A percentile compares a stretch with the other conserved stretches of the same genome.
Evolutionary conservation across 2,888 invertebrate genomes (phyloP).

Genomic region (Epistrophella euchroma): DNA sequence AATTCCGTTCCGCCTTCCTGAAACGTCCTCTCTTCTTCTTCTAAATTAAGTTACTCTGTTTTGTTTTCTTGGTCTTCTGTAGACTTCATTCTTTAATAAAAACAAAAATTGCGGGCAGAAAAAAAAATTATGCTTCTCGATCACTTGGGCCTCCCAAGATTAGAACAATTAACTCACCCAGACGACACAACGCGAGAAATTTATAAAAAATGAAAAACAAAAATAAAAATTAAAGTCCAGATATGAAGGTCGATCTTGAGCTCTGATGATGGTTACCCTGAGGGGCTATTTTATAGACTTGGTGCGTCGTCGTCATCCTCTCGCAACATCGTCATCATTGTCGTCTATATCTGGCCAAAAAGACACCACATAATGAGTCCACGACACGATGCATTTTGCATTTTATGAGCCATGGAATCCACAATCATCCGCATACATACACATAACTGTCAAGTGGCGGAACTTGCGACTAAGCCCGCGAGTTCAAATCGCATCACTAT

Average conservation of each 20-base stretch:
- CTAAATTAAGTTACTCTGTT: conserved; percentile 29
- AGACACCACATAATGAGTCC: conserved; percentile 71
- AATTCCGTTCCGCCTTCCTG: conserved; percentile 73
- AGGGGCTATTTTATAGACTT: conserved; percentile 7
- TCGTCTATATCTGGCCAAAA: conserved; percentile 31
- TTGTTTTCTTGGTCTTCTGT: conserved; percentile 18
- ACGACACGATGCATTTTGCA: conserved; percentile 73
- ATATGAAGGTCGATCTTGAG: conserved; percentile 63
- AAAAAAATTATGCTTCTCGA: conserved; percentile 50
- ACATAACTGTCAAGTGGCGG: conserved; percentile 74
- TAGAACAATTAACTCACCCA: conserved; percentile 75
- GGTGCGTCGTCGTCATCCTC: conserved; percentile 19
- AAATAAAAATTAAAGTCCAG: not conserved
- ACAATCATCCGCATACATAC: conserved; percentile 73
- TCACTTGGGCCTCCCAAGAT: conserved; percentile 74
- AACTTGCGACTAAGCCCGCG: not conserved
- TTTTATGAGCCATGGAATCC: conserved; percentile 75
- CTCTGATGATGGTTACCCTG: conserved; percentile 24
- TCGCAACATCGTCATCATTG: conserved; percentile 1
- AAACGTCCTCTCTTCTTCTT: conserved; percentile 30
- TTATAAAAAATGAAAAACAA: not conserved
- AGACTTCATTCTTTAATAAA: conserved; percentile 44
- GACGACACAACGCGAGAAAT: conserved; percentile 60
- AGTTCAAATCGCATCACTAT: conserved; percentile 8
- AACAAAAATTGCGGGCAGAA: conserved; percentile 32